Conservation (phyloP, 2,113 vertebrate genomes). For the Ondatra zibethicus region DNA sequence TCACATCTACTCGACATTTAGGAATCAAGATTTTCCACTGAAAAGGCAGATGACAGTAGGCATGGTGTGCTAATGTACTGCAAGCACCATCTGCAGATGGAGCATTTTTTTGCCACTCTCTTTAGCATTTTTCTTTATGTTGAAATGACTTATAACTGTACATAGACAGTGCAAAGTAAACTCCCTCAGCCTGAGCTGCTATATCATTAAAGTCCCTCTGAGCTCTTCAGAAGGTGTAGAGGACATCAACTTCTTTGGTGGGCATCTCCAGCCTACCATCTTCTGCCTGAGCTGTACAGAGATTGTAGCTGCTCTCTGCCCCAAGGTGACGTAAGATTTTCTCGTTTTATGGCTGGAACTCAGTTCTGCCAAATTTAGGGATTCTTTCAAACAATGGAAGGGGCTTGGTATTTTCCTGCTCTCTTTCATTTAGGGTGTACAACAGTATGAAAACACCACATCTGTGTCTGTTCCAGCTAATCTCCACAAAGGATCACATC, state of each 20-base stretch:
- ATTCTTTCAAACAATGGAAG: neutral
- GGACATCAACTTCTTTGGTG: neutral
- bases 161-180: neutral
- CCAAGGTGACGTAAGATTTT: no score
- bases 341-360: neutral
- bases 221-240: neutral
- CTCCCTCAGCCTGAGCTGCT: neutral
- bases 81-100: neutral
- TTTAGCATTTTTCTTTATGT: neutral
- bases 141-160: slow-evolving; percentile 32
- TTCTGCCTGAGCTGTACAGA: fast-evolving
- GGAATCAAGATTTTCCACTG: neutral
- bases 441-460: neutral
- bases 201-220: neutral
- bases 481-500: neutral
- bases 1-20: slow-evolving; percentile 6
- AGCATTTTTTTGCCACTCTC: neutral
- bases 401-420: neutral
- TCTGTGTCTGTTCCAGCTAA: neutral
- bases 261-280: neutral
- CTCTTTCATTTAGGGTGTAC: neutral
- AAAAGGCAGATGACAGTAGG: neutral
- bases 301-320: neutral
- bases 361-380: neutral
- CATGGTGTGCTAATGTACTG: neutral